A percentile compares a stretch with the other conserved stretches of the same genome.
Evolutionary conservation across 2,113 vertebrate genomes (phyloP).

Genomic region (Cavia porcellus): DNA sequence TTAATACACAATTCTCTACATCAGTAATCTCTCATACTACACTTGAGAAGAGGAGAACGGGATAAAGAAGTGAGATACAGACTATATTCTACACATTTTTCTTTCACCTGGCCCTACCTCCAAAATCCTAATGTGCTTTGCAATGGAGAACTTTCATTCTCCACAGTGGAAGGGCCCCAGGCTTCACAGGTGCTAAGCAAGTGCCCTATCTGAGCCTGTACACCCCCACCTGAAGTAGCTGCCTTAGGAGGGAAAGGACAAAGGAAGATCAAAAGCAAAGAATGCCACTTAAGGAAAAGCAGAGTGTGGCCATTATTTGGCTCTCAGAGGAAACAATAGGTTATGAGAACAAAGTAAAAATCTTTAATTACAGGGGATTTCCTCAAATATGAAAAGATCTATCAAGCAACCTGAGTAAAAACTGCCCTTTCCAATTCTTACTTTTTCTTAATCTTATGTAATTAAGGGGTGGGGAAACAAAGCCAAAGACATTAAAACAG

Average conservation of each 20-base stretch:
- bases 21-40: constrained; percentile 20
- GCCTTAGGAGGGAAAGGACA: neutral
- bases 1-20: neutral
- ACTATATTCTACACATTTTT: neutral
- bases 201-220: neutral
- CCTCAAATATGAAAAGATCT: neutral
- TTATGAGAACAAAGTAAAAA: neutral
- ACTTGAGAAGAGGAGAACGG: neutral
- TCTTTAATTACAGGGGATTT: constrained; percentile 21
- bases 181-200: neutral
- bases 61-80: constrained; percentile 1
- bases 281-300: neutral
- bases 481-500: constrained; percentile 29
- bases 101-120: constrained; percentile 14
- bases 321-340: constrained; percentile 8
- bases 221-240: neutral
- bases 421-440: neutral
- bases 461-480: constrained; percentile 58
- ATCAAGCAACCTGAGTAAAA: constrained; percentile 51
- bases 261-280: constrained; percentile 27
- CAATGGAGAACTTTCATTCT: neutral
- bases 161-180: too few relatives aligned
- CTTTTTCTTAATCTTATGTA: constrained; percentile 29
- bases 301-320: constrained; percentile 34
- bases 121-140: constrained; percentile 21